Base-by-base conservation (phyloP, 2,113 vertebrate species). In the Lasiurus borealis region DNA sequence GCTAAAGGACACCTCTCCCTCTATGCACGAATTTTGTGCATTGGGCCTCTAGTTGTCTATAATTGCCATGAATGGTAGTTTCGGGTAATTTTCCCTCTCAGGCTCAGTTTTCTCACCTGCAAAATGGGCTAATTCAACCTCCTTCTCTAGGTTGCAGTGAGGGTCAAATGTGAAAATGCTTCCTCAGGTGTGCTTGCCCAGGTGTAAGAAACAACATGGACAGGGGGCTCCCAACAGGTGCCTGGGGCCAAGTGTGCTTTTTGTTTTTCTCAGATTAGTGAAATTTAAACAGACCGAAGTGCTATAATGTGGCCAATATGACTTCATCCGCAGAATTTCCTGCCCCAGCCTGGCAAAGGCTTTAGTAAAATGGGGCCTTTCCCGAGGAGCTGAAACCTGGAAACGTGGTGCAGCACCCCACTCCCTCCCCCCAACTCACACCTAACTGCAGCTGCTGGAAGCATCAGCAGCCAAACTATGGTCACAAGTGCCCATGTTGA, bases 61-160 rank as follows among this genome's bases (percentile, higher is more conserved):
- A 76, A 84, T 40, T 46, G 19, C 46, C 83, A 29, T 1, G 29
- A 75, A 72, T 52, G 75, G 21, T 8, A 54, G 66, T 6, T 54
- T 29, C 62, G 11, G 46, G 25, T 4, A 29, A 0, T 44, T 40
- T 92, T n/a, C 27, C 69, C 46, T 78, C 90, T 16, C 16, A 48
- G 19, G 16, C 72, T 90, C 85, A 52, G 54, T 82, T 78, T 92
- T 93, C 73, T 54, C 40, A 48, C 44, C 80, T 91, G 64, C 54
- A 48, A 62, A 36, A 27, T 25, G 34, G n/a, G 27, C n/a, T 10
- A n/a, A 68, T 34, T 21, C 2, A 27, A 44, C n/a, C 16, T 93
- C 76, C 27, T 69, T 80, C 82, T 5, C 2, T n/a, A 12, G n/a
- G 50, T 16, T 18, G 48, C 23, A 62, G 40, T 40, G 76, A 91